A percentile compares a stretch with the other conserved stretches of the same genome.
phyloP scores from a whole-genome alignment of 2,113 vertebrate species.

The Zingel zingel region DNA sequence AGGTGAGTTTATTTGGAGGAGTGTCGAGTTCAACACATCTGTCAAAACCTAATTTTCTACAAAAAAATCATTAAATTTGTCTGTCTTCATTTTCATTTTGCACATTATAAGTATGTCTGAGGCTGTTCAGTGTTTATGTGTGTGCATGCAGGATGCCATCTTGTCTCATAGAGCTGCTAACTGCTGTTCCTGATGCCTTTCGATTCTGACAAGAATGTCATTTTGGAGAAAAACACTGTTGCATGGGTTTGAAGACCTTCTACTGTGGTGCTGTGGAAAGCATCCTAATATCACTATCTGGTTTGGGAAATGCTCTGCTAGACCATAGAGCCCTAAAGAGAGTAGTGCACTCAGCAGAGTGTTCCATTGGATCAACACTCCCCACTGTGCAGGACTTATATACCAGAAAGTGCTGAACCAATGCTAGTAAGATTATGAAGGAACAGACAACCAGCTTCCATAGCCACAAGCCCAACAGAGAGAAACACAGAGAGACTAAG shows the following conservation, averaged over 20 bases:
- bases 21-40: not conserved
- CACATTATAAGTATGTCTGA: no score
- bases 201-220: not conserved
- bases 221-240: not conserved
- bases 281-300: not conserved
- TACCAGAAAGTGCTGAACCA: conserved; percentile 5
- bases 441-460: not conserved
- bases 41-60: conserved; percentile 22
- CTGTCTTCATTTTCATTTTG: conserved; percentile 12
- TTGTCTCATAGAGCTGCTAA: not conserved
- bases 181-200: not conserved
- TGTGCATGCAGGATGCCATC: not conserved
- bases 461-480: not conserved
- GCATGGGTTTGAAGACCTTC: not conserved
- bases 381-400: not conserved
- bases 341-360: not conserved
- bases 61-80: not conserved
- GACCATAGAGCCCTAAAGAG: not conserved
- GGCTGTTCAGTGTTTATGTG: not conserved
- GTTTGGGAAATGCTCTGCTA: not conserved
- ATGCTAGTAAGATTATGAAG: not conserved
- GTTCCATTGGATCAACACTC: not conserved
- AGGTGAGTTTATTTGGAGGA: conserved; percentile 13
- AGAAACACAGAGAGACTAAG: not conserved
- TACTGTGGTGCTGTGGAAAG: not conserved